Base-by-base conservation (phyloP, 2,797 vertebrate genomes). In the Pteronotus mesoamericanus region DNA sequence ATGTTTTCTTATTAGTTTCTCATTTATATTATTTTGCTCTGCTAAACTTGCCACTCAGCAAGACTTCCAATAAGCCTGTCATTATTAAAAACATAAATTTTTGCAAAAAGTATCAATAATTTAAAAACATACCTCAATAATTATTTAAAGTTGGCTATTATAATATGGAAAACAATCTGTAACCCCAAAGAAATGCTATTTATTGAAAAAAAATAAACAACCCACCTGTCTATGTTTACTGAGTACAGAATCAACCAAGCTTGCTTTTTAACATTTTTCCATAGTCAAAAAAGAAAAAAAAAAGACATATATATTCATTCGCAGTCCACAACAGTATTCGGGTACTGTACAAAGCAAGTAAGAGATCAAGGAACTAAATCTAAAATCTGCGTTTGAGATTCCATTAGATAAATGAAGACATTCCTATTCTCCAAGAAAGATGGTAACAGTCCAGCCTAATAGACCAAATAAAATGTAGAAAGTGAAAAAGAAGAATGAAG, bases 1-100 rank as follows among this genome's bases (percentile, higher is more conserved):
- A 85, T 77, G 24, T 57, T 90, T 66, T 96, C 64, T 89, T 21
- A 57, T 34, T 77, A 77, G 46, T 94, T 91, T 59, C 37, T 78
- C 66, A 92, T 68, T 89, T 96, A 94, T 64, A 78, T 94, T 72
- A 86, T 80, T 90, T 85, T 87, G 32, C 21, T 95, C 19, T 87
- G 26, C 74, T 59, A 86, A 92, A 69, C 24, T 8, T 91, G 37
- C 48, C 59, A 89, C 7, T 77, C 39, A 53, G 48, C 48, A 96
- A 93, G 66, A 86, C 32, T 94, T 80, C 24, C 22, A 85, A 86
- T 8, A 84, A 42, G 32, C 15, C 21, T 94, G 44, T 15, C 44
- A 80, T 92, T 91, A 88, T 86, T 93, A 83, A 89, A 92, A 71
- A 82, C 16, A 87, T 55, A 26, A 85, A 57, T 48, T 71, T 77